Evolutionary conservation across 2,797 vertebrate species (phyloP).

Genomic region (Pteronotus mesoamericanus): DNA sequence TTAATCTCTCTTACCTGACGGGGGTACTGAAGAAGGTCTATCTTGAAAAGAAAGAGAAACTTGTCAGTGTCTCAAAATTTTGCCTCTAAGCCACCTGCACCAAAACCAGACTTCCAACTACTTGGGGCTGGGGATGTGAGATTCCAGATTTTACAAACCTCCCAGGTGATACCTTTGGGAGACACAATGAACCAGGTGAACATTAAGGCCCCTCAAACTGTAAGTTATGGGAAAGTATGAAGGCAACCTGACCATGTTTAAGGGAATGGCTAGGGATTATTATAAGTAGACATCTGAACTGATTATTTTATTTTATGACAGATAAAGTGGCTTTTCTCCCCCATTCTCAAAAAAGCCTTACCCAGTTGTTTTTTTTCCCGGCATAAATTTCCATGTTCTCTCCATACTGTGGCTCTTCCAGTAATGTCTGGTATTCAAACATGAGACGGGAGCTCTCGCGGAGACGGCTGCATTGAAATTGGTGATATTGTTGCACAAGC

Average conservation of each 20-base stretch:
- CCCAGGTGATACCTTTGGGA: neutral
- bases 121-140: neutral
- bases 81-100: neutral
- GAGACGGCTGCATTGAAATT: slow-evolving; percentile 95
- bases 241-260: neutral
- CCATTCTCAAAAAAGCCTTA: slow-evolving; percentile 75
- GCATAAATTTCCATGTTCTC: slow-evolving; percentile 97
- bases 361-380: slow-evolving; percentile 98
- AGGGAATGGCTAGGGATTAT: slow-evolving; percentile 18
- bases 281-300: neutral
- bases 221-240: neutral
- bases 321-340: neutral
- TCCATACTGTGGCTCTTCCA: slow-evolving; percentile 93
- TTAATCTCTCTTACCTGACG: neutral
- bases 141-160: neutral
- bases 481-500: slow-evolving; percentile 97
- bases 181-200: neutral
- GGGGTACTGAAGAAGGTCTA: neutral
- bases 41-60: neutral
- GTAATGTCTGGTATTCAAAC: slow-evolving; percentile 97
- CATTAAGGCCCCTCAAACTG: neutral
- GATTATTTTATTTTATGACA: slow-evolving; percentile 33
- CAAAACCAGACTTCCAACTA: neutral
- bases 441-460: slow-evolving; percentile 96
- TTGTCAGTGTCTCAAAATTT: neutral